Percentiles rank a stretch among this genome's conserved stretches.
Conservation (phyloP, 2,797 vertebrate species). For the Sarcophilus harrisii region DNA sequence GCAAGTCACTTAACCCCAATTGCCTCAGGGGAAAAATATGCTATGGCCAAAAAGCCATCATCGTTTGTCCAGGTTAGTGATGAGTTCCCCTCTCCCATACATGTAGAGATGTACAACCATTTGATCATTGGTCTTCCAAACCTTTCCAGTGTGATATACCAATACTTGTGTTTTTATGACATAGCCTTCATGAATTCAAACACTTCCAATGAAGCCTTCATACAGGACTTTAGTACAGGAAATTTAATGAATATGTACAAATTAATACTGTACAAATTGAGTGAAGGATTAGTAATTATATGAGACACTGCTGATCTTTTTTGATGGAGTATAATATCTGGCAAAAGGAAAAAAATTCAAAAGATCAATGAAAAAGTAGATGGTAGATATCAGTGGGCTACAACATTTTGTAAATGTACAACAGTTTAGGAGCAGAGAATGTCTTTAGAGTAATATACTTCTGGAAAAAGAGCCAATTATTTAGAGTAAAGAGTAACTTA, state of each 20-base stretch:
- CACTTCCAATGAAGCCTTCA: background rate
- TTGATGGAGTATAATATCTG: constrained; percentile 1
- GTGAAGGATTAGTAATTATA: background rate
- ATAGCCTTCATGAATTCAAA: background rate
- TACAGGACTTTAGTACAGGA: background rate
- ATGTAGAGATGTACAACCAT: background rate
- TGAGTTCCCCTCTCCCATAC: background rate
- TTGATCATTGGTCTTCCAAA: background rate
- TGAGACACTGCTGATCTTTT: constrained; percentile 41
- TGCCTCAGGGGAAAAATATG: background rate
- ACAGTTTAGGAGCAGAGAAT: background rate
- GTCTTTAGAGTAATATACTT: background rate
- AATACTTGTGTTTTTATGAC: background rate
- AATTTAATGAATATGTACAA: background rate
- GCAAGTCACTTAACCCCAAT: too few relatives aligned
- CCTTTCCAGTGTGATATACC: background rate
- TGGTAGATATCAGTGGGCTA: background rate
- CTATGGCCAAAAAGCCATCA: background rate
- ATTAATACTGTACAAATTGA: constrained; percentile 5
- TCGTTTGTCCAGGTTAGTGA: background rate
- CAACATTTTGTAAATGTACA: background rate
- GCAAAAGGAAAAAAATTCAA: background rate
- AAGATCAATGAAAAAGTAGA: background rate
- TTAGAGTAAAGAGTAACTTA: background rate
- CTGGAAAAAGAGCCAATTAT: background rate